These are phyloP conservation scores for Hexactinellida sp. DNA, from an alignment of 37 sponge, comb jelly and placozoan genomes.

Conservation along the genomic window DNA sequence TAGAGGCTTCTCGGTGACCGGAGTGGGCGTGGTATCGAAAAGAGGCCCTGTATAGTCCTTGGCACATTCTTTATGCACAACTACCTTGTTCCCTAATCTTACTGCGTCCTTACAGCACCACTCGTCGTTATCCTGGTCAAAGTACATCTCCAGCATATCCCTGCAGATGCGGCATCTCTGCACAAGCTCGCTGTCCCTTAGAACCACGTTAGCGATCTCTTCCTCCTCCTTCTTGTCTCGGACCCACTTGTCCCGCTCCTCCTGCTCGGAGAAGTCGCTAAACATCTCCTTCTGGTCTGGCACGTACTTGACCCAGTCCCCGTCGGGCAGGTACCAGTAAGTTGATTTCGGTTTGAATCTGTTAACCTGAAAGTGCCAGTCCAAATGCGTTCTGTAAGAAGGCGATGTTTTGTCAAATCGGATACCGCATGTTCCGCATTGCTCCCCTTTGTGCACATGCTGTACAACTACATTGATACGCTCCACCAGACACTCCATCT, in stretches of 20 bases:
- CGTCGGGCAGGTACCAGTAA: neutral
- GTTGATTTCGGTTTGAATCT: neutral
- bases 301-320: neutral
- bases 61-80: conserved; percentile 10
- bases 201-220: neutral
- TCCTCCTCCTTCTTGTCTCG: neutral
- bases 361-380: conserved; percentile 88
- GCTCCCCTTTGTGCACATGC: conserved; percentile 52
- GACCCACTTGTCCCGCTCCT: neutral
- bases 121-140: conserved; percentile 69
- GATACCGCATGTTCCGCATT: conserved; percentile 77
- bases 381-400: conserved; percentile 62
- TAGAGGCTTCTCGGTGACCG: neutral
- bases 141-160: conserved; percentile 67
- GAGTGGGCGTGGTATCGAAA: neutral
- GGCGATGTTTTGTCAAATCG: conserved; percentile 41
- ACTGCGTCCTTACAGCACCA: conserved; percentile 81
- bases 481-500: neutral
- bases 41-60: neutral
- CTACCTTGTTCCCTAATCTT: conserved; percentile 19
- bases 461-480: conserved; percentile 7
- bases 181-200: neutral
- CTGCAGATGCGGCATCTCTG: conserved; percentile 56
- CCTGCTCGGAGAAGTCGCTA: neutral
- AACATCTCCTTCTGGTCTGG: neutral